Conservation (phyloP, 2,888 invertebrate species). For the Parthenolecanium corni region DNA sequence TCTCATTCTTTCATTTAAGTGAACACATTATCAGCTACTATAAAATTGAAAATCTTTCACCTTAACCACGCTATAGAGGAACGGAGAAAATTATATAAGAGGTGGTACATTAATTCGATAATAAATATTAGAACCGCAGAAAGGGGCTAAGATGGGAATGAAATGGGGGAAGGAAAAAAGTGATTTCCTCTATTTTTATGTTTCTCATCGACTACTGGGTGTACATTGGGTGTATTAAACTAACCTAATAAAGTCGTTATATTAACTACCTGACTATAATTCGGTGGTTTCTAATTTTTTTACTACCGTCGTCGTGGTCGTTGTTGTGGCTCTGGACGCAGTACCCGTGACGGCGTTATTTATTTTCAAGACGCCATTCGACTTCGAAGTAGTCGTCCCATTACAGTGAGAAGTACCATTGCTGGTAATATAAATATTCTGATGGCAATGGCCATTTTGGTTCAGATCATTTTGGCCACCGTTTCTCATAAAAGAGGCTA, state of each 20-base stretch:
- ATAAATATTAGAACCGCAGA: no score
- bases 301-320: conserved; percentile 24
- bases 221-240: no score
- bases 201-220: no score
- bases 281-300: conserved; percentile 31
- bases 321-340: neutral
- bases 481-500: conserved; percentile 19
- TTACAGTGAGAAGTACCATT: neutral
- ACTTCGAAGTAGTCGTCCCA: neutral
- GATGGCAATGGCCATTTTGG: conserved; percentile 22
- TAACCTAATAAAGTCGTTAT: neutral
- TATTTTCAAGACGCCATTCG: conserved; percentile 7
- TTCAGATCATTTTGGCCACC: conserved; percentile 21
- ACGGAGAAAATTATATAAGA: no score
- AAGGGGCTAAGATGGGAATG: no score
- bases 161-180: no score
- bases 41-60: no score
- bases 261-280: conserved; percentile 17
- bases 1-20: no score
- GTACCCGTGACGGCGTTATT: conserved; percentile 1
- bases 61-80: no score
- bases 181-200: no score
- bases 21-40: no score
- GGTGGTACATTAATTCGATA: no score
- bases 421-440: conserved; percentile 21